These are phyloP conservation scores for Drosophila bocqueti DNA, from an alignment of 1,140 invertebrate species.

Conservation along the genomic window DNA sequence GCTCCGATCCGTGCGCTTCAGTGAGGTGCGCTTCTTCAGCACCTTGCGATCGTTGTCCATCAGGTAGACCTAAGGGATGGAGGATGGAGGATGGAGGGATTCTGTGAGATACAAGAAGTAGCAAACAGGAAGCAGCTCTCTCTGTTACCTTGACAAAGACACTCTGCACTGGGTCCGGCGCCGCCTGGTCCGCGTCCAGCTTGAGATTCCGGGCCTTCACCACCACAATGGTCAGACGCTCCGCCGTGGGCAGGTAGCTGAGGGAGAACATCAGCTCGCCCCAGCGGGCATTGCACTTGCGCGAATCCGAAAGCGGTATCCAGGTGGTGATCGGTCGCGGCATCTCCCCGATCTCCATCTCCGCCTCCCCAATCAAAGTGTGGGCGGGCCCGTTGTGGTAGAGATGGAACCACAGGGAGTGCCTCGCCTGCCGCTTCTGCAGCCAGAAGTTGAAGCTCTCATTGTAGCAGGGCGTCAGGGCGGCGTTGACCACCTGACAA, in stretches of 20 bases:
- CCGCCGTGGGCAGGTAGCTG: constrained; percentile 92
- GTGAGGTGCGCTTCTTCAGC: constrained; percentile 91
- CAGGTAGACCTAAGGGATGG: constrained; percentile 88
- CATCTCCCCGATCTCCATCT: constrained; percentile 86
- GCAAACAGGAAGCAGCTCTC: not conserved
- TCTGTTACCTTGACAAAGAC: constrained; percentile 75
- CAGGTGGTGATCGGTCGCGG: constrained; percentile 86
- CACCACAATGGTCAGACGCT: constrained; percentile 92
- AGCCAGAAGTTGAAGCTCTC: constrained; percentile 91
- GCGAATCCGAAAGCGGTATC: constrained; percentile 85
- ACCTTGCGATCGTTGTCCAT: constrained; percentile 91
- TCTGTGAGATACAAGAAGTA: no score
- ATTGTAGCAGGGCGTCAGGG: constrained; percentile 89
- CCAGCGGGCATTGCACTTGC: constrained; percentile 87
- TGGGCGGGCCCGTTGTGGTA: constrained; percentile 83
- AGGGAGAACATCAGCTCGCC: constrained; percentile 94
- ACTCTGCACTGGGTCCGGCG: constrained; percentile 73
- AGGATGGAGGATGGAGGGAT: accelerated
- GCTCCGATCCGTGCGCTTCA: constrained; percentile 89
- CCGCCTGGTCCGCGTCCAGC: constrained; percentile 77
- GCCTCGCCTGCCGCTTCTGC: constrained; percentile 84
- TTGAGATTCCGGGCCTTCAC: constrained; percentile 92
- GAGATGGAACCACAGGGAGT: constrained; percentile 84
- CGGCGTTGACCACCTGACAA: constrained; percentile 84
- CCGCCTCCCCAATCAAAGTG: constrained; percentile 85